Evolutionary conservation across 2,113 vertebrate genomes (phyloP).

Genomic region (Prunella fulvescens): DNA sequence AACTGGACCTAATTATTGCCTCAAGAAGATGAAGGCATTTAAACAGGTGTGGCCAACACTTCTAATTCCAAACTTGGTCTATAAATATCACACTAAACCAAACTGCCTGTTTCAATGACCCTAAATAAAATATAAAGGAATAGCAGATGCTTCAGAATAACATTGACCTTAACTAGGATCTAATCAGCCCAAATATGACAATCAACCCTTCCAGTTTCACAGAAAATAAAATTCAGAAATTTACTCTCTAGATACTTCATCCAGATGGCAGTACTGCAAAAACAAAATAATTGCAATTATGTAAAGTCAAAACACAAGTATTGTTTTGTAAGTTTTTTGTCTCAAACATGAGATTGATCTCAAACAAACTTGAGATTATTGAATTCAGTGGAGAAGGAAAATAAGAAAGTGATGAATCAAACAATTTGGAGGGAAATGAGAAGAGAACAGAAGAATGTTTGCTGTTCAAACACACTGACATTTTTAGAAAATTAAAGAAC

Average conservation of each 20-base stretch:
- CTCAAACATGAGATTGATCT: no score
- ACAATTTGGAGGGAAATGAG: neutral
- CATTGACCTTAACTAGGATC: neutral
- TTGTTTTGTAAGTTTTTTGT: neutral
- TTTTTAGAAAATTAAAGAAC: neutral
- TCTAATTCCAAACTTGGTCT: neutral
- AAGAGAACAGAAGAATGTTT: neutral
- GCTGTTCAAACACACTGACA: neutral
- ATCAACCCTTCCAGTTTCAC: neutral
- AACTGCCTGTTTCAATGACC: neutral
- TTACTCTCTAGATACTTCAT: neutral
- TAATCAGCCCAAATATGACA: neutral
- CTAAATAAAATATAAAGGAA: neutral
- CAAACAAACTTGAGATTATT: neutral
- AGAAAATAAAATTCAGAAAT: neutral
- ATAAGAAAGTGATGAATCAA: neutral
- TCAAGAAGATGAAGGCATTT: neutral
- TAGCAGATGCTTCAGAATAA: neutral
- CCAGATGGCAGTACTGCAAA: neutral
- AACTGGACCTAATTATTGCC: neutral
- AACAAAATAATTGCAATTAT: neutral
- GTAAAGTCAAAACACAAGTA: neutral
- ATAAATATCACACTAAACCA: neutral
- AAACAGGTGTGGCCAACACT: neutral
- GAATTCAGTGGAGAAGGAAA: neutral